Percentiles rank a stretch among this genome's conserved stretches.
phyloP scores from a whole-genome alignment of 2,797 vertebrate genomes.

The Menidia menidia region DNA sequence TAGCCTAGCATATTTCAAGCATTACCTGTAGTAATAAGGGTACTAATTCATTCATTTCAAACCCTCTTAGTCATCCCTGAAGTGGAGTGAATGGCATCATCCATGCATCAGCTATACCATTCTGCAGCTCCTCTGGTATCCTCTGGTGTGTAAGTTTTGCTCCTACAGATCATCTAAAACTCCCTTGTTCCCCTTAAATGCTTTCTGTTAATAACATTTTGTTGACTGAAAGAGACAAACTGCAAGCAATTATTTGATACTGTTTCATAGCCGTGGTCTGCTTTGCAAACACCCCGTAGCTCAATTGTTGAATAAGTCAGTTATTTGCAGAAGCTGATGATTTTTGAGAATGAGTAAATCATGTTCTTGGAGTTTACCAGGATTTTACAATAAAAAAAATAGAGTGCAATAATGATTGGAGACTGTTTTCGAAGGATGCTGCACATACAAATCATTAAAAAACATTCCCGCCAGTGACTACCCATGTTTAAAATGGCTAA shows the following conservation, averaged over 20 bases:
- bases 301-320: background rate
- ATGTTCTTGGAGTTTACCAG: background rate
- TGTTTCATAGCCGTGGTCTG: background rate
- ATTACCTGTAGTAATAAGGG: background rate
- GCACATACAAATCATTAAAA: background rate
- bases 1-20: background rate
- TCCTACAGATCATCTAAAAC: background rate
- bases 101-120: background rate
- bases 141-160: background rate
- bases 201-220: background rate
- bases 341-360: background rate
- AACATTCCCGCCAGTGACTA: background rate
- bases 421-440: background rate
- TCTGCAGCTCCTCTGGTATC: background rate
- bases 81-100: background rate
- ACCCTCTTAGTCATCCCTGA: background rate
- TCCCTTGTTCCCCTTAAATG: background rate
- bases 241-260: no score
- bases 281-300: background rate
- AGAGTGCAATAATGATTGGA: background rate
- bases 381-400: background rate
- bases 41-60: background rate
- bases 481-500: constrained; percentile 34
- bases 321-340: background rate
- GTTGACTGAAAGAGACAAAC: background rate